phyloP scores from a whole-genome alignment of 2,797 vertebrate genomes.

The Chiroxiphia lanceolata region DNA sequence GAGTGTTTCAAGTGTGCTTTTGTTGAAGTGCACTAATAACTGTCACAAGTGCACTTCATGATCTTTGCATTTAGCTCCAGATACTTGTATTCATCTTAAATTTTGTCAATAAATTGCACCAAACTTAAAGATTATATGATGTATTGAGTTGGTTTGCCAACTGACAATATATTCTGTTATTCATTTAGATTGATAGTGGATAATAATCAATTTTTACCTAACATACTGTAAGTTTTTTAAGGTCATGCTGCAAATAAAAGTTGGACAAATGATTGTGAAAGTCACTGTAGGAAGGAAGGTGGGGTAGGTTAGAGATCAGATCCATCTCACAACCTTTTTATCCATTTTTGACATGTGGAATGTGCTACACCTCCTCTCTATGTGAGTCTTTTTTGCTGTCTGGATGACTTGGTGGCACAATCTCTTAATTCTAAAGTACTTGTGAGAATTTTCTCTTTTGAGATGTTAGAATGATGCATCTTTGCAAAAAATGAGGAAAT shows the following conservation, averaged over 20 bases:
- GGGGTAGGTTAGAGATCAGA: not conserved
- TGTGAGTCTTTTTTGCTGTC: not conserved
- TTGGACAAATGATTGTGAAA: not conserved
- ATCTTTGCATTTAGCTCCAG: not conserved
- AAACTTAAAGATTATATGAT: not conserved
- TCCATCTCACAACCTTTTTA: not conserved
- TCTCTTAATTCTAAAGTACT: not conserved
- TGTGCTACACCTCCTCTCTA: not conserved
- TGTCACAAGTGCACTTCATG: not conserved
- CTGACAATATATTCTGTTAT: not conserved
- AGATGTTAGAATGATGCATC: not conserved
- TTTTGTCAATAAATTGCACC: not conserved
- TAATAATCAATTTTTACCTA: not conserved
- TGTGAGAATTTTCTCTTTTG: not conserved
- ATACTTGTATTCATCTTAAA: not conserved
- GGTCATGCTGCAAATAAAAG: not conserved
- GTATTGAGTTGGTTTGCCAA: not conserved
- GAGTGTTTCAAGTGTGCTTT: not conserved
- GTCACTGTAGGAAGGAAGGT: not conserved
- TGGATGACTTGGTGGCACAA: not conserved
- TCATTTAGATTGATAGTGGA: not conserved
- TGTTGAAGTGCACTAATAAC: not conserved
- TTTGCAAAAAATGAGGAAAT: not conserved
- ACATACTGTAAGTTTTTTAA: not conserved
- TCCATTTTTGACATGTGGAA: not conserved